Evolutionary conservation across 2,797 vertebrate genomes (phyloP).

Genomic region (Eremophila alpestris): DNA sequence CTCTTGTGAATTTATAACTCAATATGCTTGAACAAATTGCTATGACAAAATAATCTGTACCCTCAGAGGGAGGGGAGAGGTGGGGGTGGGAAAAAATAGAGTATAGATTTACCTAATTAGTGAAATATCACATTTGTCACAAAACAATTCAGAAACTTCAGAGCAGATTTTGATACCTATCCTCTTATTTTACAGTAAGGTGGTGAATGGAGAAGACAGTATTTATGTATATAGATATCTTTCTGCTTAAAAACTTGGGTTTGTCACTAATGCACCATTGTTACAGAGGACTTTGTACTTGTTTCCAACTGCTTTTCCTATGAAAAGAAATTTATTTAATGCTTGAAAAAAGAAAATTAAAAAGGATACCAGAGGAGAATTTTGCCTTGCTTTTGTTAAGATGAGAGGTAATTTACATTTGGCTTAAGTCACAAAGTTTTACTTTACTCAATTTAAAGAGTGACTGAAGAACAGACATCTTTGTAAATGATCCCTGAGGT

Average conservation of each 20-base stretch:
- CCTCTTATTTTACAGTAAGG: not conserved
- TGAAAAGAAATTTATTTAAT: not conserved
- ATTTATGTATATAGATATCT: not conserved
- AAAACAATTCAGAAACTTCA: not conserved
- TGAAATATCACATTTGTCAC: not conserved
- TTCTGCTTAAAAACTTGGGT: not conserved
- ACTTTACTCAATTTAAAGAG: not conserved
- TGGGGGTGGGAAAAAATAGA: not conserved
- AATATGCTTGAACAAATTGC: not conserved
- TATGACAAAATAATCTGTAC: not conserved
- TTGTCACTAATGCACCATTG: not conserved
- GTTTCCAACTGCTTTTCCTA: not conserved
- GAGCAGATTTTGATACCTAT: not conserved
- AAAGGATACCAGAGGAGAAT: conserved; percentile 5
- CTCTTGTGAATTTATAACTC: not conserved
- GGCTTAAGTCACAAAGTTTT: conserved; percentile 16
- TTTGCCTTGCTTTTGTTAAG: conserved; percentile 30
- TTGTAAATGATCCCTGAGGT: conserved; percentile 30
- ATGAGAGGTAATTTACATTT: conserved; percentile 29
- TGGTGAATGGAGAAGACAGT: not conserved
- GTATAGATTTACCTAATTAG: not conserved
- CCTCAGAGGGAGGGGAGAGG: fast-evolving
- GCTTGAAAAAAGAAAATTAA: not conserved
- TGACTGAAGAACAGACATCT: conserved; percentile 49
- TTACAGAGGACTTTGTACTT: not conserved